A percentile compares a stretch with the other conserved stretches of the same genome.
phyloP scores from a whole-genome alignment of 2,113 vertebrate species.

The Chrysochloris asiatica region DNA sequence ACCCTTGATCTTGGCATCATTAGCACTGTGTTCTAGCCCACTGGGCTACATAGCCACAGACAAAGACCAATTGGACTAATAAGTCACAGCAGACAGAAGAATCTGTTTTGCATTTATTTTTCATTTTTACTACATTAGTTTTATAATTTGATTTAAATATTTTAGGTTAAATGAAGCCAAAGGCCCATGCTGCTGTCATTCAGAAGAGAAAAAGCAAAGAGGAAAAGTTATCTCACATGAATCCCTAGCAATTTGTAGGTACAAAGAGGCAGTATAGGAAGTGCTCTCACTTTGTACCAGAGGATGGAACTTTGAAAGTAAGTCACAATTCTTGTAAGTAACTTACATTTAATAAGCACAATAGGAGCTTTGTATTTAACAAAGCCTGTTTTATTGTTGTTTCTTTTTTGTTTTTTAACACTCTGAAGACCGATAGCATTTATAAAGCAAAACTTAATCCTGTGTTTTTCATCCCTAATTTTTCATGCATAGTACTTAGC shows the following conservation, averaged over 20 bases:
- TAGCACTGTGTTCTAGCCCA: conserved; percentile 59
- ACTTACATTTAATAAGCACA: conserved; percentile 20
- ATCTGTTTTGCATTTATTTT: conserved; percentile 75
- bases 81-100: conserved; percentile 47
- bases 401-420: neutral
- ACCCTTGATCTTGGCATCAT: conserved; percentile 64
- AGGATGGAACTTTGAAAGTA: neutral
- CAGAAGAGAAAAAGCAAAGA: conserved; percentile 22
- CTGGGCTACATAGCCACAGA: conserved; percentile 59
- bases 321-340: neutral
- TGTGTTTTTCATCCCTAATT: neutral
- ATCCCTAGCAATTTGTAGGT: neutral
- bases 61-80: conserved; percentile 63
- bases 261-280: neutral
- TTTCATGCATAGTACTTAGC: neutral
- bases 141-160: conserved; percentile 75
- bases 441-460: neutral
- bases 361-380: neutral
- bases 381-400: neutral
- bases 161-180: conserved; percentile 69
- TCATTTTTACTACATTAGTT: conserved; percentile 71
- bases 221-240: neutral
- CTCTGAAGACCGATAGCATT: neutral
- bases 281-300: neutral
- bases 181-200: conserved; percentile 28